Conservation (phyloP, 64 coral and sea anemone species). For the Cladopsammia gracilis region DNA sequence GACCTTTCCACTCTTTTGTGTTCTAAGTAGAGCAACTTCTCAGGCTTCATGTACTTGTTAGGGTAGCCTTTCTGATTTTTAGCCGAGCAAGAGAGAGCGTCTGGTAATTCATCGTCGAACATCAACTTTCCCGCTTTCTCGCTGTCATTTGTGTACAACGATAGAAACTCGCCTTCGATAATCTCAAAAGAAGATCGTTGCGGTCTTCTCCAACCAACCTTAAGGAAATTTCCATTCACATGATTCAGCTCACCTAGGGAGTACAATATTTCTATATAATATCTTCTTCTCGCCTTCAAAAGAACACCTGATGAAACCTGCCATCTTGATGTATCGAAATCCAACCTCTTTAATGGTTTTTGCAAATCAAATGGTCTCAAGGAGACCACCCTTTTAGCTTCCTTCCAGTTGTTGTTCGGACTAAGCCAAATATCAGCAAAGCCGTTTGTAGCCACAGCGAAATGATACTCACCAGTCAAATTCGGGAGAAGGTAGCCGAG, state of each 20-base stretch:
- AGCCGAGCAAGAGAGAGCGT: not conserved
- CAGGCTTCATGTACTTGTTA: conserved; percentile 1
- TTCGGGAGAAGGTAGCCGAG: not conserved
- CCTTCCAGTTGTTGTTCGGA: not conserved
- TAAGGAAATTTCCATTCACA: not conserved
- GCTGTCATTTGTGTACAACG: not conserved
- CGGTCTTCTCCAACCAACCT: not conserved
- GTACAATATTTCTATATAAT: conserved; percentile 2
- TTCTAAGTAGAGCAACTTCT: not conserved
- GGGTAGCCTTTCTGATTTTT: not conserved
- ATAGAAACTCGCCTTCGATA: not conserved
- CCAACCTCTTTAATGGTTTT: not conserved
- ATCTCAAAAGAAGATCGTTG: not conserved
- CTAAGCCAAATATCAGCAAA: conserved; percentile 11
- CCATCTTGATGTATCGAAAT: not conserved
- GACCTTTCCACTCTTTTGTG: not conserved
- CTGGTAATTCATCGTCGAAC: not conserved
- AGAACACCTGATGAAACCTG: not conserved
- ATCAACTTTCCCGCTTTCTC: not conserved
- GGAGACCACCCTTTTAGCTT: not conserved
- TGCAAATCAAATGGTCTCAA: not conserved
- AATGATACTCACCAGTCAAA: not conserved
- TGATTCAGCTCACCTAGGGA: too few species aligned
- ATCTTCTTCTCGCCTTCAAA: not conserved
- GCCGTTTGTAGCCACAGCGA: not conserved